Conservation (phyloP, 1,140 invertebrate species). For the Lasioglossum baleicum region DNA sequence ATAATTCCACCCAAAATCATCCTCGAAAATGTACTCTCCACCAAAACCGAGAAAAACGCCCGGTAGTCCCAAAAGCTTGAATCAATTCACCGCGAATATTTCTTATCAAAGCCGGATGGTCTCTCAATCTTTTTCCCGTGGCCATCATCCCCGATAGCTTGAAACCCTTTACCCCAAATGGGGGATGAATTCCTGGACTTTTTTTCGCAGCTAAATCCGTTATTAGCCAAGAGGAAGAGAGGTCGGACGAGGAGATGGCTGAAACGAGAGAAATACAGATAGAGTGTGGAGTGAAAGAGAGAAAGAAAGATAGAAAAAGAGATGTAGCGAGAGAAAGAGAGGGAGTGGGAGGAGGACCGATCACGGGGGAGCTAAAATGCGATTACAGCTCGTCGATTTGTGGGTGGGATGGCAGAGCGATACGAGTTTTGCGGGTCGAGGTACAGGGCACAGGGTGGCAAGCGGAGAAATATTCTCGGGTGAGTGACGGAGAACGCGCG, state of each 20-base stretch:
- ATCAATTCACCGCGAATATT: too few species aligned
- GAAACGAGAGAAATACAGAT: neutral
- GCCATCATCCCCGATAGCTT: too few species aligned
- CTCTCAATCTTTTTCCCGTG: too few species aligned
- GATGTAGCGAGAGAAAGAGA: neutral
- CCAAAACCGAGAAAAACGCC: too few species aligned
- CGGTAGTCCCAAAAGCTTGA: too few species aligned
- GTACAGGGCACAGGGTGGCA: slow-evolving; percentile 61
- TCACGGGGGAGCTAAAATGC: slow-evolving; percentile 30
- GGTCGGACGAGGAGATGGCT: neutral
- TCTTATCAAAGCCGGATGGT: too few species aligned
- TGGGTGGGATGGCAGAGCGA: slow-evolving; percentile 45
- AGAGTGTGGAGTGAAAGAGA: too few species aligned
- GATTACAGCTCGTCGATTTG: slow-evolving; percentile 50
- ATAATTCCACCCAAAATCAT: too few species aligned
- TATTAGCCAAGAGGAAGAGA: slow-evolving; percentile 14
- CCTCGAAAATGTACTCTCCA: too few species aligned
- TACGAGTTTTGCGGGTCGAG: slow-evolving; percentile 63
- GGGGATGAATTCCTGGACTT: neutral
- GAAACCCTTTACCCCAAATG: too few species aligned
- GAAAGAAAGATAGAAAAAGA: neutral
- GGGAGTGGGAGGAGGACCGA: neutral
- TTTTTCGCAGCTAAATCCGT: slow-evolving; percentile 24
- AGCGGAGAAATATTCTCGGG: slow-evolving; percentile 64
- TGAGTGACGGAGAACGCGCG: slow-evolving; percentile 62